phyloP scores from a whole-genome alignment of 2,888 invertebrate species.

The Ochlodes sylvanus region DNA sequence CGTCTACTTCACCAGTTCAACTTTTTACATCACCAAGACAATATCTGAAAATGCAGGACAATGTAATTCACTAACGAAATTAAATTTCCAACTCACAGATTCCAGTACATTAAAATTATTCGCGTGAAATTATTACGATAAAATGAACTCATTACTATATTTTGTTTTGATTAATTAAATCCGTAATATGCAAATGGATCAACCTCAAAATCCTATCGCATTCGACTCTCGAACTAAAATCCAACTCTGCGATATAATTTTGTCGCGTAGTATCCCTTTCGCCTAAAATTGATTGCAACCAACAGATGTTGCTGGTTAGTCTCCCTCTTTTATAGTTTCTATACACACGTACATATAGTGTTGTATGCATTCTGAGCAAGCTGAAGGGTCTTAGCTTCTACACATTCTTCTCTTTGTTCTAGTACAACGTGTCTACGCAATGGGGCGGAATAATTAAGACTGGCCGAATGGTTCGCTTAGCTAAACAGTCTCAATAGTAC shows the following conservation, averaged over 20 bases:
- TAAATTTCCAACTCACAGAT: background rate
- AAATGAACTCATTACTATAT: slow-evolving; percentile 9
- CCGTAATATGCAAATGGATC: background rate
- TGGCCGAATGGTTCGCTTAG: background rate
- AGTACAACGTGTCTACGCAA: slow-evolving; percentile 6
- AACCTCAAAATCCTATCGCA: background rate
- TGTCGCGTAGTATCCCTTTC: slow-evolving; percentile 42
- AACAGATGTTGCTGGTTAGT: slow-evolving; percentile 50
- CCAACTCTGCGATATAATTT: slow-evolving; percentile 1
- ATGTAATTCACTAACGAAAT: slow-evolving; percentile 5
- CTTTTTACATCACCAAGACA: background rate
- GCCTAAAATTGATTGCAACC: slow-evolving; percentile 47
- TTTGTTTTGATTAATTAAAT: background rate
- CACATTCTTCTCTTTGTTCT: slow-evolving; percentile 27
- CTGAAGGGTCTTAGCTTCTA: slow-evolving; percentile 12
- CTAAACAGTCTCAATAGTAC: background rate
- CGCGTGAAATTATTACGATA: background rate
- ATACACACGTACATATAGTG: slow-evolving; percentile 2
- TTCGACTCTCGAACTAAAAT: background rate
- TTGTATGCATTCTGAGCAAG: slow-evolving; percentile 4
- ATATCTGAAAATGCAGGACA: background rate
- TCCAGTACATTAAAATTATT: slow-evolving; percentile 7
- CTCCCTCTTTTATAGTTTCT: slow-evolving; percentile 39
- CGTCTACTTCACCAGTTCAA: too few relatives aligned
- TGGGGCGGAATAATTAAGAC: slow-evolving; percentile 14